Conservation (phyloP, 1,140 invertebrate species). For the Pseudomyrmex sp. region DNA sequence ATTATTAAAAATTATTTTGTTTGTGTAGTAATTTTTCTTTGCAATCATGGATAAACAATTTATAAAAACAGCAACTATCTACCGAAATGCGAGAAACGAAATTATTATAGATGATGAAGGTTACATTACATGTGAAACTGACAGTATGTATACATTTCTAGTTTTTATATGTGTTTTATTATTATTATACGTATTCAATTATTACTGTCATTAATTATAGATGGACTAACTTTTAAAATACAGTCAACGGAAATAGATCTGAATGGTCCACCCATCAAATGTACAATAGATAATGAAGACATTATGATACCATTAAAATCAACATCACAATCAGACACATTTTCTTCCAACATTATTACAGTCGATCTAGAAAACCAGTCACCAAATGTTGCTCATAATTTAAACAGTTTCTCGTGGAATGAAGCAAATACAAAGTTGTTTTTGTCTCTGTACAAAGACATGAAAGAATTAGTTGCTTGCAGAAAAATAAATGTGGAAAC, state of each 20-base stretch:
- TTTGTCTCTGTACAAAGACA: neutral
- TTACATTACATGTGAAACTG: neutral
- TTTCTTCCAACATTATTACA: neutral
- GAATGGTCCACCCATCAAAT: neutral
- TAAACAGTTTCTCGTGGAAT: neutral
- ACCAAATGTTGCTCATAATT: neutral
- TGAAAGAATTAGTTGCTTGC: neutral
- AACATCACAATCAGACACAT: no score
- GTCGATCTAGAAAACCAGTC: neutral
- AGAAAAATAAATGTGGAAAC: slow-evolving; percentile 9
- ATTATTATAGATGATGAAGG: no score
- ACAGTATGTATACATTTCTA: slow-evolving; percentile 11
- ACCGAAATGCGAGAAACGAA: no score
- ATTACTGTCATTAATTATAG: neutral
- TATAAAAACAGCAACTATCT: no score
- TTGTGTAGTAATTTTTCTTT: no score
- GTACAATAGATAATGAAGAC: no score
- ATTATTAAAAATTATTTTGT: no score
- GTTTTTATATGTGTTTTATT: neutral
- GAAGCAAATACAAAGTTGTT: neutral
- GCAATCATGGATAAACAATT: no score
- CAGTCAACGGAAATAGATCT: neutral
- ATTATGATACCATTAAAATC: no score
- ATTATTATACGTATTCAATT: neutral
- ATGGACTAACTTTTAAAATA: slow-evolving; percentile 5